Conservation (phyloP, 2,888 invertebrate genomes). For the Pasiphila rectangulata region DNA sequence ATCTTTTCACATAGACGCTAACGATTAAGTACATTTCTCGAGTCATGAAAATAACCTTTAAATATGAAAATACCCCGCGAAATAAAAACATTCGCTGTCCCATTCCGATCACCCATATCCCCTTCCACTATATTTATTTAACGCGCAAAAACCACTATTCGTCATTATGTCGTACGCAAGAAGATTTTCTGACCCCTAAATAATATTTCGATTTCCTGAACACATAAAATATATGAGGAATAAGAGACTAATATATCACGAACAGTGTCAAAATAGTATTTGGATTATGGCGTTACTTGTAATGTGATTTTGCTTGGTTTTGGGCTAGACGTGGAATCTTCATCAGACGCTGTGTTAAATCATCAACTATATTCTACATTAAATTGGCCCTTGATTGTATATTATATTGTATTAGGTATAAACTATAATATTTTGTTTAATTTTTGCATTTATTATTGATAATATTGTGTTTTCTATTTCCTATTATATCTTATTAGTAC, state of each 20-base stretch:
- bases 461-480: too few species aligned
- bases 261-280: neutral
- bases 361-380: too few species aligned
- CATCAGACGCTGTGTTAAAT: too few species aligned
- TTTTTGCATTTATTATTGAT: too few species aligned
- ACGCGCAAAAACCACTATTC: constrained; percentile 30
- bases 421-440: too few species aligned
- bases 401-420: too few species aligned
- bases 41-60: neutral
- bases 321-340: too few species aligned
- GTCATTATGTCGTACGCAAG: constrained; percentile 25
- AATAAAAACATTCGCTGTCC: neutral
- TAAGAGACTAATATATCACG: constrained; percentile 7
- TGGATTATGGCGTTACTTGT: neutral
- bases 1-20: too few species aligned
- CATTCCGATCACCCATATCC: constrained; percentile 5
- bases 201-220: constrained; percentile 32
- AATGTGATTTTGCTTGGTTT: neutral
- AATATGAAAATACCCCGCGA: neutral
- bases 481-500: too few species aligned
- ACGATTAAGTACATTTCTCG: too few species aligned
- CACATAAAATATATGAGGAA: constrained; percentile 13
- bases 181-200: constrained; percentile 26
- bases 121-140: constrained; percentile 28
- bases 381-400: too few species aligned